A percentile compares a stretch with the other conserved stretches of the same genome.
phyloP scores from a whole-genome alignment of 2,888 invertebrate species.

The Agrotis segetum region DNA sequence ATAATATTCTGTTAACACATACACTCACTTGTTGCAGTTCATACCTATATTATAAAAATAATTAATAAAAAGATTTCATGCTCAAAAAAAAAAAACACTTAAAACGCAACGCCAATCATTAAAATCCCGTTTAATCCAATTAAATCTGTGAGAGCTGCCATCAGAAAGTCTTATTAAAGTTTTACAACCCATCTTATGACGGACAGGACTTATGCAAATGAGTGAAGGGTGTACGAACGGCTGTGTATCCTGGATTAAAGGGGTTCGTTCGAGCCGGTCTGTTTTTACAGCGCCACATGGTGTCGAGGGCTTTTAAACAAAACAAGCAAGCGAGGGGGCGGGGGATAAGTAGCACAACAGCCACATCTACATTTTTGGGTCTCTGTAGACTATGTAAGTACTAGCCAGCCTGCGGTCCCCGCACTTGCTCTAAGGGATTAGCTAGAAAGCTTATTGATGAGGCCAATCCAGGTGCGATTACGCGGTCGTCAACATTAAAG shows the following conservation, averaged over 20 bases:
- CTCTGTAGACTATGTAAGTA: conserved; percentile 23
- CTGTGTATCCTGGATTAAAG: conserved; percentile 82
- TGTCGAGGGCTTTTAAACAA: conserved; percentile 79
- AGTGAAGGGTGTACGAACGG: conserved; percentile 82
- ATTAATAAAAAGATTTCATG: neutral
- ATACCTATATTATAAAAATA: neutral
- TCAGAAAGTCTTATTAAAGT: conserved; percentile 84
- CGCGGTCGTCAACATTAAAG: conserved; percentile 46
- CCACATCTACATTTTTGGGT: conserved; percentile 65
- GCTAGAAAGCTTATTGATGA: conserved; percentile 53
- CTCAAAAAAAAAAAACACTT: conserved; percentile 19
- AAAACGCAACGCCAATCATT: conserved; percentile 68
- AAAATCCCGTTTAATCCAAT: conserved; percentile 76
- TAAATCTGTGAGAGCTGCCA: conserved; percentile 78
- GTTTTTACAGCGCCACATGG: conserved; percentile 88
- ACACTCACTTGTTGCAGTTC: neutral
- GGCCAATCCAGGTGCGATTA: conserved; percentile 50
- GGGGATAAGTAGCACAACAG: conserved; percentile 71
- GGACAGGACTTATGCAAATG: conserved; percentile 88
- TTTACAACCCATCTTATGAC: conserved; percentile 85
- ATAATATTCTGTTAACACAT: neutral
- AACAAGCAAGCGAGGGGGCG: conserved; percentile 72
- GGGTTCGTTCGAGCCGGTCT: conserved; percentile 77
- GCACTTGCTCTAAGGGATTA: conserved; percentile 50
- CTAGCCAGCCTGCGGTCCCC: conserved; percentile 27